These are phyloP conservation scores for Epistrophe grossulariae DNA, from an alignment of 2,888 invertebrate genomes.

Conservation along the genomic window DNA sequence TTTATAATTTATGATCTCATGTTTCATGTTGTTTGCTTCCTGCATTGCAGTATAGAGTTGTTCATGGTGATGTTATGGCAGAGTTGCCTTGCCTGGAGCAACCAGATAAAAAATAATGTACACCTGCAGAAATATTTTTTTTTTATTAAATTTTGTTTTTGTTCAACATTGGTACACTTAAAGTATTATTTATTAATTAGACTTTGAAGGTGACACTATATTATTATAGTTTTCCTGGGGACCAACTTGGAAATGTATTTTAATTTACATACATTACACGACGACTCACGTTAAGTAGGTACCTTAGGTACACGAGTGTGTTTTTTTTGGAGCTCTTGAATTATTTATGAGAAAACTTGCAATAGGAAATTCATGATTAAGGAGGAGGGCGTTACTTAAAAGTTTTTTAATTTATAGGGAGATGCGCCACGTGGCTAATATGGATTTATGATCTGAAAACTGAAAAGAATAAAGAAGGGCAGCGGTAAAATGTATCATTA, in stretches of 20 bases:
- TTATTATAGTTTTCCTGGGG: conserved; percentile 14
- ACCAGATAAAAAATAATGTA: conserved; percentile 53
- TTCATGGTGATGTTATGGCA: conserved; percentile 14
- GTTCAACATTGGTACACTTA: conserved; percentile 18
- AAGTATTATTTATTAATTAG: conserved; percentile 72
- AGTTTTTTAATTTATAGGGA: conserved; percentile 30
- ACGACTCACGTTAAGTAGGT: conserved; percentile 28
- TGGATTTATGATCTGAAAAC: conserved; percentile 1
- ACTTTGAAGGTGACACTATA: conserved; percentile 48
- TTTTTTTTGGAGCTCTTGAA: conserved; percentile 31
- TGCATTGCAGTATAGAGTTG: conserved; percentile 60
- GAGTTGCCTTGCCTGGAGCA: conserved; percentile 50
- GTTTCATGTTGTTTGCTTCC: conserved; percentile 71
- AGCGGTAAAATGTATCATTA: neutral
- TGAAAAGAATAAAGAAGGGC: neutral
- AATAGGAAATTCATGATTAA: conserved; percentile 32
- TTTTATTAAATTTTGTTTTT: neutral
- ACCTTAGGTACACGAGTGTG: neutral
- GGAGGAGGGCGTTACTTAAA: conserved; percentile 2
- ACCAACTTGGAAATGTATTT: conserved; percentile 19
- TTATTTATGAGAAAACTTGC: conserved; percentile 58
- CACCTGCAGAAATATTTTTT: conserved; percentile 61
- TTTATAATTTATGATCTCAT: conserved; percentile 71
- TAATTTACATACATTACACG: conserved; percentile 30
- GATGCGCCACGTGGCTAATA: conserved; percentile 35